A percentile compares a stretch with the other conserved stretches of the same genome.
Conservation (phyloP, 2,797 vertebrate genomes). For the Poecilia wingei region DNA sequence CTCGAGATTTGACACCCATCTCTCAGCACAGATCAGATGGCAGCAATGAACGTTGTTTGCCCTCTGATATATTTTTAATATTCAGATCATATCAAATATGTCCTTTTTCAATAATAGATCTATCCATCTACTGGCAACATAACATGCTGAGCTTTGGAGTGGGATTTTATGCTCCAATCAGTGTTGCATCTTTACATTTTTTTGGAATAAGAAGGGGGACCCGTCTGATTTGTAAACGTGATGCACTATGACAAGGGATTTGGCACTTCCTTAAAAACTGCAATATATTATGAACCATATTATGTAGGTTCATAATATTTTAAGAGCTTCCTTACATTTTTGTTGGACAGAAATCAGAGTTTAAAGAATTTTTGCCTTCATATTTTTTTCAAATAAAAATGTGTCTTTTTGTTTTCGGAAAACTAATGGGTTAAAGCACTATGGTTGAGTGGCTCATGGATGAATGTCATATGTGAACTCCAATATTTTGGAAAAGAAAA, state of each 20-base stretch:
- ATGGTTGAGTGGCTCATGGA: background rate
- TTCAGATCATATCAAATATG: constrained; percentile 78
- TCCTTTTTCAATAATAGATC: constrained; percentile 77
- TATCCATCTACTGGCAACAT: constrained; percentile 71
- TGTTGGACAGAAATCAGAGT: constrained; percentile 19
- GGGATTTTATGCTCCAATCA: constrained; percentile 60
- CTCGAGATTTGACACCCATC: constrained; percentile 78
- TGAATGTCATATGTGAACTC: background rate
- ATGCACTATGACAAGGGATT: constrained; percentile 47
- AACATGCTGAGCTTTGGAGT: constrained; percentile 71
- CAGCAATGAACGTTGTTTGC: constrained; percentile 74
- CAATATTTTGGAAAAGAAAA: background rate
- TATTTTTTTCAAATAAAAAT: background rate
- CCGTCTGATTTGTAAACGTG: constrained; percentile 40
- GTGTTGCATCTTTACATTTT: constrained; percentile 39
- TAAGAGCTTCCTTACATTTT: constrained; percentile 20
- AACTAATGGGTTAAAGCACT: background rate
- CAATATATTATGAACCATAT: background rate
- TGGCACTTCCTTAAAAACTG: constrained; percentile 34
- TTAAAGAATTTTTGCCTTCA: background rate
- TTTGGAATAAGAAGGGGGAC: constrained; percentile 43
- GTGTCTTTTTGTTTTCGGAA: background rate
- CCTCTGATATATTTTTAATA: constrained; percentile 82
- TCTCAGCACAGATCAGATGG: constrained; percentile 77
- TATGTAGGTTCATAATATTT: constrained; percentile 24